A percentile compares a stretch with the other conserved stretches of the same genome.
Conservation (phyloP, 2,888 invertebrate genomes). For the Heliconius hortense region DNA sequence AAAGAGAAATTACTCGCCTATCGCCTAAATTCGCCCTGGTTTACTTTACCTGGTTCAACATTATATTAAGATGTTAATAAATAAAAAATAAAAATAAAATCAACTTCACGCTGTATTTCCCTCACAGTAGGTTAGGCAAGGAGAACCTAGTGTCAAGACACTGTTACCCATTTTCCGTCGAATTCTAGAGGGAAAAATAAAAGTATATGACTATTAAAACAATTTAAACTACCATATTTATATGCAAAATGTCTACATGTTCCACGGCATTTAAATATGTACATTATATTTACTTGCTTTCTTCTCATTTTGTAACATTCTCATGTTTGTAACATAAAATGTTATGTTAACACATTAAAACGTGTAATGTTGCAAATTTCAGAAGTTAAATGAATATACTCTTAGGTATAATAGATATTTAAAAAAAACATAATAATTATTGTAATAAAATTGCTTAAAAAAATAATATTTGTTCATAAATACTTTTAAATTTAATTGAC, state of each 20-base stretch:
- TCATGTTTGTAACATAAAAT: neutral
- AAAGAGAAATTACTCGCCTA: constrained; percentile 44
- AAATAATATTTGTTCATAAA: neutral
- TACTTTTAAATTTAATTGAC: constrained; percentile 65
- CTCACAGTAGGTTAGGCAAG: too few species aligned
- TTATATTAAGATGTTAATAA: neutral
- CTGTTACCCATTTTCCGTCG: too few species aligned
- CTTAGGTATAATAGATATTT: neutral
- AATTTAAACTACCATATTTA: neutral
- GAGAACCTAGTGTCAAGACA: too few species aligned
- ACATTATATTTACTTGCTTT: neutral
- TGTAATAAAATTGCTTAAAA: neutral
- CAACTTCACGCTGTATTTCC: too few species aligned
- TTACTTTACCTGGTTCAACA: neutral
- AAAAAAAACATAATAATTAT: neutral
- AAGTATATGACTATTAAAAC: neutral
- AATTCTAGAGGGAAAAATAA: neutral
- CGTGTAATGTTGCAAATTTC: neutral
- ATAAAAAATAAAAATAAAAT: too few species aligned
- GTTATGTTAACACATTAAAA: constrained; percentile 12
- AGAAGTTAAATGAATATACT: neutral
- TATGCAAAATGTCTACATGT: neutral
- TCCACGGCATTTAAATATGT: neutral
- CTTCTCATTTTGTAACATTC: neutral
- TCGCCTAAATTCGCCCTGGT: too few species aligned